Percentiles rank a stretch among this genome's conserved stretches.
These are phyloP conservation scores for Edolisoma coerulescens DNA, from an alignment of 2,113 vertebrate species.

Conservation along the genomic window DNA sequence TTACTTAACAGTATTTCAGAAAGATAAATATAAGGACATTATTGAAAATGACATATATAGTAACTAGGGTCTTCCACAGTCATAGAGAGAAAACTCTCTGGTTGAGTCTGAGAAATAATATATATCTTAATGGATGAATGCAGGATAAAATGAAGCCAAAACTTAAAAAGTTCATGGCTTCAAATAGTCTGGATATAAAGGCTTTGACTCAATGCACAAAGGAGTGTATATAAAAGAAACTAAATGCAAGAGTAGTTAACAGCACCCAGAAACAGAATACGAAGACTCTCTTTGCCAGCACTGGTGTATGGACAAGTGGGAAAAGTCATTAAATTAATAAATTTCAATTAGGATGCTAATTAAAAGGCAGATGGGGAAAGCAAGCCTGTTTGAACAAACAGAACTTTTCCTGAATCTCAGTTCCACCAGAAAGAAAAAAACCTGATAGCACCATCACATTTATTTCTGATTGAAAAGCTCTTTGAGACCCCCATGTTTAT, in stretches of 20 bases:
- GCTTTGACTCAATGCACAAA: neutral
- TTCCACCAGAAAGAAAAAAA: neutral
- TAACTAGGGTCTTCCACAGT: neutral
- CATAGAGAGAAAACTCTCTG: neutral
- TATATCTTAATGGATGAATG: neutral
- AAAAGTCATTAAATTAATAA: neutral
- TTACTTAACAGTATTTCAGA: neutral
- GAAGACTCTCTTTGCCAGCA: neutral
- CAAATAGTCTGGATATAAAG: neutral
- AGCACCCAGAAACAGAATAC: neutral
- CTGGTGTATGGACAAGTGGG: neutral
- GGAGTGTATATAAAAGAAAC: neutral
- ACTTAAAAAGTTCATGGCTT: neutral
- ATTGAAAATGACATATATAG: neutral
- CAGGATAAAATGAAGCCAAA: neutral
- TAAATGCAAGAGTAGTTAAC: neutral
- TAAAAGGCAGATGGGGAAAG: neutral
- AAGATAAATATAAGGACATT: neutral
- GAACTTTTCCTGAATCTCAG: neutral
- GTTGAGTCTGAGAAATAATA: neutral
- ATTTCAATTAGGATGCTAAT: neutral
- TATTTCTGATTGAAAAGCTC: neutral
- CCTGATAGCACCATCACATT: neutral
- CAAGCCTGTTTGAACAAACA: neutral
- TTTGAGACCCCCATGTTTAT: neutral